These are phyloP conservation scores for Daphoenositta chrysoptera DNA, from an alignment of 2,113 vertebrate genomes.

Conservation along the genomic window DNA sequence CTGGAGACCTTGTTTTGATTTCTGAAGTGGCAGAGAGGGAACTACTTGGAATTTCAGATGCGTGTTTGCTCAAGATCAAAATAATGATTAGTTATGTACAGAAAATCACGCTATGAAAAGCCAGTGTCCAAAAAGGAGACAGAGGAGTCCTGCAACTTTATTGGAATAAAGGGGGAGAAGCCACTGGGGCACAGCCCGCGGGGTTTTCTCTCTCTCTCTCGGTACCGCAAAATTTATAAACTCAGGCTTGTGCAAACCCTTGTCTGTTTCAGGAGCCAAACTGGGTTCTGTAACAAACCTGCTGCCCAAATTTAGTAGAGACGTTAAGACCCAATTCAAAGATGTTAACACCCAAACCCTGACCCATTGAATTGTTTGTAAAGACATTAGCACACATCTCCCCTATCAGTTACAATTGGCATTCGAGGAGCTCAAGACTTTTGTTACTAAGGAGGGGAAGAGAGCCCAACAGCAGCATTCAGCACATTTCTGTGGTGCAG, in stretches of 20 bases:
- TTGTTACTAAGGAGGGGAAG: not conserved
- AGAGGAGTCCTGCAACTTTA: not conserved
- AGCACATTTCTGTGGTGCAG: not conserved
- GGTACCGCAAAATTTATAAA: not conserved
- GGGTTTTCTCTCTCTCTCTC: not conserved
- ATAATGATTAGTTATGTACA: not conserved
- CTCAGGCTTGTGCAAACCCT: not conserved
- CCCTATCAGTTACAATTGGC: not conserved
- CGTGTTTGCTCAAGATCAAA: constrained; percentile 11
- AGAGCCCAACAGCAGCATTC: not conserved
- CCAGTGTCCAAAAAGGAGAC: not conserved
- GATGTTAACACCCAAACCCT: not conserved
- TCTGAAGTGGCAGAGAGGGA: not conserved
- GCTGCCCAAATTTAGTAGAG: not conserved
- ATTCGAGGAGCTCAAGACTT: not conserved
- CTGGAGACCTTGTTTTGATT: not conserved
- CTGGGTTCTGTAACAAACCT: not conserved
- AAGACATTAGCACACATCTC: not conserved
- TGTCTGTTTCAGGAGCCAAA: not conserved
- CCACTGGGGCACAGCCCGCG: not conserved
- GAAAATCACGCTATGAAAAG: not conserved
- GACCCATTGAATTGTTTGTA: not conserved
- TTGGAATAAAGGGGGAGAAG: not conserved
- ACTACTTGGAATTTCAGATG: not conserved
- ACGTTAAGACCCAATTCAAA: not conserved